These are phyloP conservation scores for Labroides dimidiatus DNA, from an alignment of 2,797 vertebrate genomes.

Conservation along the genomic window DNA sequence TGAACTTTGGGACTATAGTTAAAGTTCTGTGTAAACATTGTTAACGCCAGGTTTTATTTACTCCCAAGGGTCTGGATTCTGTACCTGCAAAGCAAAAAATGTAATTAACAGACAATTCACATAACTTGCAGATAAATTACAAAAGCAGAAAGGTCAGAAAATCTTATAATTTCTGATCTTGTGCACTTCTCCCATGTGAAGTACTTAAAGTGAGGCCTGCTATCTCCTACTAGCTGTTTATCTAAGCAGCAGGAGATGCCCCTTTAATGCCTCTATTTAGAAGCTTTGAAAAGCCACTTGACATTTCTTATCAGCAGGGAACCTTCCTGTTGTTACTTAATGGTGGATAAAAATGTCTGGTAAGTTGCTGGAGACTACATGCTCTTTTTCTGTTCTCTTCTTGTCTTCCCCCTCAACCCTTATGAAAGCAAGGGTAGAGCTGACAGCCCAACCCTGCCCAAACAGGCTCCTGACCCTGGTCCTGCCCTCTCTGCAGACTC, in stretches of 20 bases:
- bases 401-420: no score
- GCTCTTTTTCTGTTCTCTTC: neutral
- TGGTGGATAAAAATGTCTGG: constrained; percentile 19
- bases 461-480: no score
- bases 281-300: constrained; percentile 49
- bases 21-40: constrained; percentile 13
- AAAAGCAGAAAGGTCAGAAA: neutral
- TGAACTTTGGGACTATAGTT: constrained; percentile 11
- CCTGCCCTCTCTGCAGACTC: no score
- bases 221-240: constrained; percentile 61
- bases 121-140: neutral
- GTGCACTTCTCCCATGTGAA: neutral
- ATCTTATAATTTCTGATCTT: neutral
- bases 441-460: no score
- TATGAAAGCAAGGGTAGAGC: no score
- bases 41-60: constrained; percentile 49
- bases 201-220: constrained; percentile 8
- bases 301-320: constrained; percentile 50
- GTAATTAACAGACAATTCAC: constrained; percentile 5
- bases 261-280: constrained; percentile 50
- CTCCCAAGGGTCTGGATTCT: constrained; percentile 11
- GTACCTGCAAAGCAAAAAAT: constrained; percentile 52
- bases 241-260: constrained; percentile 24
- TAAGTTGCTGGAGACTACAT: neutral
- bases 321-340: constrained; percentile 29